Percentiles rank a stretch among this genome's conserved stretches.
These are phyloP conservation scores for Gandaritis pyraliata DNA, from an alignment of 2,888 invertebrate species.

Conservation along the genomic window DNA sequence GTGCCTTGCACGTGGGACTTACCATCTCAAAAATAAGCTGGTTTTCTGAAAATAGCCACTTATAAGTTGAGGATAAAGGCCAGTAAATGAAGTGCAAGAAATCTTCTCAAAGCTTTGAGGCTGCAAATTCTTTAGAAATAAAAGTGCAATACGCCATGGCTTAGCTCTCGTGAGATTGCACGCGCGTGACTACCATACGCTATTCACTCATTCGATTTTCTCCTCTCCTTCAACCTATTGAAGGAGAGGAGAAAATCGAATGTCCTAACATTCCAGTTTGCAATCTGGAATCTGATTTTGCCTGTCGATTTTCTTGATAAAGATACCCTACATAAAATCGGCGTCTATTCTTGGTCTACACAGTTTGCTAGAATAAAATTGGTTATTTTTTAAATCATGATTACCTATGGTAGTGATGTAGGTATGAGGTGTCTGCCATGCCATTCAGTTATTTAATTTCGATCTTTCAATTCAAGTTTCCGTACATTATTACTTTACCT, in stretches of 20 bases:
- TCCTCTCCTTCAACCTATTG: constrained; percentile 5
- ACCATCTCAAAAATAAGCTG: background rate
- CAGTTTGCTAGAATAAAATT: too few relatives aligned
- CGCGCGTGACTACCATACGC: constrained; percentile 21
- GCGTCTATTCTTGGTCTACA: too few relatives aligned
- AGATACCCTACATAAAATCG: too few relatives aligned
- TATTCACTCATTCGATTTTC: constrained; percentile 20
- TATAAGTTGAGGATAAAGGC: constrained; percentile 4
- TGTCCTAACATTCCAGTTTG: constrained; percentile 7
- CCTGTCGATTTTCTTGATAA: background rate
- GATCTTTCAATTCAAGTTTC: too few relatives aligned
- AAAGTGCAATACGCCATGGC: constrained; percentile 27
- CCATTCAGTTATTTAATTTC: too few relatives aligned
- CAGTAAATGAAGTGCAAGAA: constrained; percentile 11
- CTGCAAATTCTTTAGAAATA: constrained; percentile 12
- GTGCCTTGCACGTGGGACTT: too few relatives aligned
- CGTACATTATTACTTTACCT: too few relatives aligned
- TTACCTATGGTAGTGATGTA: too few relatives aligned
- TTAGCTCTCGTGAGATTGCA: constrained; percentile 24
- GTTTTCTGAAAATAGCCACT: constrained; percentile 6
- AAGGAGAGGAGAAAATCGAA: too few relatives aligned
- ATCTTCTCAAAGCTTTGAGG: background rate
- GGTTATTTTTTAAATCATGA: too few relatives aligned
- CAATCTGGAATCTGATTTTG: constrained; percentile 14
- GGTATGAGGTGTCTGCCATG: too few relatives aligned